Percentiles rank a stretch among this genome's conserved stretches.
Evolutionary conservation across 2,888 invertebrate genomes (phyloP).

Genomic region (Spodoptera littoralis): DNA sequence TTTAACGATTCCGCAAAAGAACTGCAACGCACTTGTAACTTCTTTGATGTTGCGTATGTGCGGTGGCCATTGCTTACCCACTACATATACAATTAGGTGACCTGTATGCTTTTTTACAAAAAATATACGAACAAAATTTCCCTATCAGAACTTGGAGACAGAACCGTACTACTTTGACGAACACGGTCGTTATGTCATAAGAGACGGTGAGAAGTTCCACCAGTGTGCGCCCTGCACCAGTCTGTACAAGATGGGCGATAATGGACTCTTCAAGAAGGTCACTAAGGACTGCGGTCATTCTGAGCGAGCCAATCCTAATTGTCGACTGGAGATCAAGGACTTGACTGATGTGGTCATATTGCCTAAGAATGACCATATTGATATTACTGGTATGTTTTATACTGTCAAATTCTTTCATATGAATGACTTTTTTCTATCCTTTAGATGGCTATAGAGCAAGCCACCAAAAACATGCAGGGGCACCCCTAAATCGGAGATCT

Average conservation of each 20-base stretch:
- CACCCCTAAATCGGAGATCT: no score
- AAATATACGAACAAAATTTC: no score
- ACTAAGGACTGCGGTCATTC: constrained; percentile 73
- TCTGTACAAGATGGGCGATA: constrained; percentile 64
- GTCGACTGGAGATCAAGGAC: constrained; percentile 63
- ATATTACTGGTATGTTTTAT: constrained; percentile 65
- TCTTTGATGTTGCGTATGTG: no score
- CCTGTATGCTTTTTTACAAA: no score
- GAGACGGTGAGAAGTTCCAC: constrained; percentile 69
- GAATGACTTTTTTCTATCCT: no score
- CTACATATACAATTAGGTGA: no score
- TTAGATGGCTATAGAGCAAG: no score
- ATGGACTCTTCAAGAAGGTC: constrained; percentile 62
- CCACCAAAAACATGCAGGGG: no score
- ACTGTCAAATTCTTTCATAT: no score
- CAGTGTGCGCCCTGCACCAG: constrained; percentile 73
- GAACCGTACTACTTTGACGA: constrained; percentile 70
- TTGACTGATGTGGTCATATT: constrained; percentile 57
- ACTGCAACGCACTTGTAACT: no score
- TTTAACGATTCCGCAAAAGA: no score
- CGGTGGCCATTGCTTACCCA: no score
- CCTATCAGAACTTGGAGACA: constrained; percentile 56
- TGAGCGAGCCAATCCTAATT: constrained; percentile 55
- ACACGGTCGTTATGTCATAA: constrained; percentile 68
- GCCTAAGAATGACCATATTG: constrained; percentile 60